A percentile compares a stretch with the other conserved stretches of the same genome.
These are phyloP conservation scores for Tachystola acroxantha DNA, from an alignment of 2,888 invertebrate genomes.

Conservation along the genomic window DNA sequence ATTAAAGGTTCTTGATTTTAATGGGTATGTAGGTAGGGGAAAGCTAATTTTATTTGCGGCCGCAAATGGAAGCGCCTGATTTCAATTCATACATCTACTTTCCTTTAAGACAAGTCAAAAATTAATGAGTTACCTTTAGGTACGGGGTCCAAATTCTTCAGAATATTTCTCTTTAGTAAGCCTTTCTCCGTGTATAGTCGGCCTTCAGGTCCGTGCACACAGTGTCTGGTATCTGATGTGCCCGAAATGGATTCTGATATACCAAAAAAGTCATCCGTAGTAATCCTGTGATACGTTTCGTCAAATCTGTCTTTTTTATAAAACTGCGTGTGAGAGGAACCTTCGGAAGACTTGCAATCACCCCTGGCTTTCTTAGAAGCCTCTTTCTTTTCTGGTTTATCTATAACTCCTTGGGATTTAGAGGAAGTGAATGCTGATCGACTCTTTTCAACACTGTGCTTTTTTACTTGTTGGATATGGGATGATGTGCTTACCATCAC, in stretches of 20 bases:
- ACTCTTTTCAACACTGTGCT: constrained; percentile 24
- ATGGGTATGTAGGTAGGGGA: constrained; percentile 55
- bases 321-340: constrained; percentile 48
- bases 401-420: not conserved
- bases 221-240: constrained; percentile 42
- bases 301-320: constrained; percentile 27
- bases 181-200: constrained; percentile 43
- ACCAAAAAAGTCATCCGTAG: constrained; percentile 36
- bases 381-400: not conserved
- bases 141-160: constrained; percentile 46
- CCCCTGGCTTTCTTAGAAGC: constrained; percentile 22
- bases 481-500: constrained; percentile 24
- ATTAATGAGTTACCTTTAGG: constrained; percentile 19
- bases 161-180: constrained; percentile 38
- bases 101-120: not conserved
- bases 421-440: constrained; percentile 15
- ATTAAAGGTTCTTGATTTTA: constrained; percentile 8
- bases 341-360: constrained; percentile 26
- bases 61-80: constrained; percentile 37
- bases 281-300: constrained; percentile 28
- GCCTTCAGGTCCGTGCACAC: constrained; percentile 41
- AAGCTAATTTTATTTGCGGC: constrained; percentile 38
- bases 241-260: constrained; percentile 42
- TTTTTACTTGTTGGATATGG: not conserved
- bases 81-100: constrained; percentile 15